These are phyloP conservation scores for Synergus japonicus DNA, from an alignment of 2,888 invertebrate genomes.

Conservation along the genomic window DNA sequence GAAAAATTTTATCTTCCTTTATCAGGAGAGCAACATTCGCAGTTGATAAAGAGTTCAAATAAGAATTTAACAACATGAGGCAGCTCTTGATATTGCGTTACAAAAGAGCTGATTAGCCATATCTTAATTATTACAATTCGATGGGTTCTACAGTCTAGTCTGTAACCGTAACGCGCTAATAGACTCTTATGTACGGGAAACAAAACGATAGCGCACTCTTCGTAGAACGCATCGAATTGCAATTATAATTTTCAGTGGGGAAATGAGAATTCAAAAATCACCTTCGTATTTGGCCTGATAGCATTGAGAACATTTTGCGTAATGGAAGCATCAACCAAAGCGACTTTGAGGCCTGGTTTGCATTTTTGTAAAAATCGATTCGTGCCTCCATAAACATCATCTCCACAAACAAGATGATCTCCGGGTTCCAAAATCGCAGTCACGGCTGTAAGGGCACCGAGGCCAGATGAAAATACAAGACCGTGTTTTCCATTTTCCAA, in stretches of 20 bases:
- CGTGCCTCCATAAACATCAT: slow-evolving; percentile 97
- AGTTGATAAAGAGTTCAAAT: neutral
- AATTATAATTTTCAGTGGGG: neutral
- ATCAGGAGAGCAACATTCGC: neutral
- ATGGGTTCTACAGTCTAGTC: too few relatives aligned
- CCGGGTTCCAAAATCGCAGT: slow-evolving; percentile 87
- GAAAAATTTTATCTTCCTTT: neutral
- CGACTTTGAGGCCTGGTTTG: slow-evolving; percentile 83
- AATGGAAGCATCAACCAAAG: slow-evolving; percentile 88
- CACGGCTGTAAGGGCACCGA: slow-evolving; percentile 90
- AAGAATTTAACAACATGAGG: neutral
- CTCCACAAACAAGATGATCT: slow-evolving; percentile 93
- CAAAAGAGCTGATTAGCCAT: neutral
- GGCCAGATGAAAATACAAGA: slow-evolving; percentile 91
- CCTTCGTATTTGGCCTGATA: slow-evolving; percentile 91
- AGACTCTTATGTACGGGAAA: too few relatives aligned
- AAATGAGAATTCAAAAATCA: slow-evolving; percentile 68
- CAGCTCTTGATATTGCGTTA: neutral
- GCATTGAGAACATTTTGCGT: slow-evolving; percentile 83
- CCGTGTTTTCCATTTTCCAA: slow-evolving; percentile 93
- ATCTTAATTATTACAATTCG: neutral
- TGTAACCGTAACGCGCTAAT: too few relatives aligned
- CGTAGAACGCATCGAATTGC: too few relatives aligned
- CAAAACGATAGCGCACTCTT: too few relatives aligned
- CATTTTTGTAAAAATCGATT: slow-evolving; percentile 85